phyloP scores from a whole-genome alignment of 1,140 invertebrate genomes.

The Amphibalanus amphitrite region DNA sequence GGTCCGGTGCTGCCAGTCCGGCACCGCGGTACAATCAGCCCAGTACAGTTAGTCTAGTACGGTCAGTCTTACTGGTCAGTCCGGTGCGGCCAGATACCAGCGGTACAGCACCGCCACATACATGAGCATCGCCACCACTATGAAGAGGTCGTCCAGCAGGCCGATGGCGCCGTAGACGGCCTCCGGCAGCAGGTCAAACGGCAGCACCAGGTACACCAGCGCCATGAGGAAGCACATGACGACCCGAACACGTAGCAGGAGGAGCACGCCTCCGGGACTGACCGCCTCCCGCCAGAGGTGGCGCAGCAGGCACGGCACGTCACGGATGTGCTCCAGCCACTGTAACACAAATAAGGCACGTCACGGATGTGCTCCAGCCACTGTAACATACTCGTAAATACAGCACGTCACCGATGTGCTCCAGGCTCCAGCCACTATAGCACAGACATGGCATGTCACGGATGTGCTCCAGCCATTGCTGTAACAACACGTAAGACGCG shows the following conservation, averaged over 20 bases:
- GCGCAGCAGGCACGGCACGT: slow-evolving; percentile 32
- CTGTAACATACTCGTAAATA: too few relatives aligned
- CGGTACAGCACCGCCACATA: slow-evolving; percentile 34
- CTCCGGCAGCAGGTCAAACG: slow-evolving; percentile 37
- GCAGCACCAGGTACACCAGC: slow-evolving; percentile 33
- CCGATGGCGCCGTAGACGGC: slow-evolving; percentile 35
- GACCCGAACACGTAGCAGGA: slow-evolving; percentile 34
- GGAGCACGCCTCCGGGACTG: slow-evolving; percentile 32
- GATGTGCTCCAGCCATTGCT: too few relatives aligned
- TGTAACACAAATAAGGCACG: too few relatives aligned
- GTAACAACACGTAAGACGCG: too few relatives aligned
- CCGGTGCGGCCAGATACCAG: background rate
- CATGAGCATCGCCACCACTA: slow-evolving; percentile 31
- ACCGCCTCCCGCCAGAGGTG: slow-evolving; percentile 34
- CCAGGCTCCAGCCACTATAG: too few relatives aligned
- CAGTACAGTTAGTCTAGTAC: too few relatives aligned
- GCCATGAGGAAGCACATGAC: slow-evolving; percentile 30
- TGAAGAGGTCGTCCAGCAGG: slow-evolving; percentile 35
- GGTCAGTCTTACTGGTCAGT: too few relatives aligned
- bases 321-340: slow-evolving; percentile 30
- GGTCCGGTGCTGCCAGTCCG: too few relatives aligned
- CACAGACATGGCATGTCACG: too few relatives aligned
- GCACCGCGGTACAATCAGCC: too few relatives aligned
- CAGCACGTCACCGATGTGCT: too few relatives aligned
- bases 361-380: too few relatives aligned